Conservation (phyloP, 1,140 invertebrate genomes). For the Matsumurasca onukii region DNA sequence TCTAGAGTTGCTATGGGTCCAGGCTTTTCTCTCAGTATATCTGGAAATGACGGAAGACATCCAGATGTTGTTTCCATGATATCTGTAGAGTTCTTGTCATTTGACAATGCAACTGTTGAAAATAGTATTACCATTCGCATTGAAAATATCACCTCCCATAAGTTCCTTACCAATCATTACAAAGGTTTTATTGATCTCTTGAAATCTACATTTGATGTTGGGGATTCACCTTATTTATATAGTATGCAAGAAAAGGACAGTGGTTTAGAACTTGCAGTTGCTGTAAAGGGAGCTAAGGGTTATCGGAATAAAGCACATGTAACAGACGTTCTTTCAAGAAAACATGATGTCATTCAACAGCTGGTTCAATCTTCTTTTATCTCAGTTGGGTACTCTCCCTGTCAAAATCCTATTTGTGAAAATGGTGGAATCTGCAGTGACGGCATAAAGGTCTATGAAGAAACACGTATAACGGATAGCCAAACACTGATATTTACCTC, state of each 20-base stretch:
- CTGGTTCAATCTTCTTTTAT: conserved; percentile 59
- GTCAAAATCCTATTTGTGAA: conserved; percentile 65
- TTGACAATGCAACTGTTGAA: conserved; percentile 78
- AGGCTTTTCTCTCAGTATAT: conserved; percentile 73
- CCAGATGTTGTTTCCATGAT: conserved; percentile 80
- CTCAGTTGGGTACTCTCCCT: conserved; percentile 71
- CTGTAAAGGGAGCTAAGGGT: conserved; percentile 54
- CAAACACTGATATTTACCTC: conserved; percentile 76
- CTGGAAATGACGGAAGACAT: conserved; percentile 87
- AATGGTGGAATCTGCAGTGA: conserved; percentile 77
- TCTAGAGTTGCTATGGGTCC: conserved; percentile 61
- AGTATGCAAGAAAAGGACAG: conserved; percentile 67
- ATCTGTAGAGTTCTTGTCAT: conserved; percentile 75
- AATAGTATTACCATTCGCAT: conserved; percentile 79
- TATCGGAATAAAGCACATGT: conserved; percentile 63
- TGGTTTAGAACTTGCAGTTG: conserved; percentile 69
- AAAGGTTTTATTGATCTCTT: conserved; percentile 69
- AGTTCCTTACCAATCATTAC: conserved; percentile 76
- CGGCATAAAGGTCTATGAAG: conserved; percentile 65
- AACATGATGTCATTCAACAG: conserved; percentile 61
- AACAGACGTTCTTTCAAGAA: conserved; percentile 60
- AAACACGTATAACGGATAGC: conserved; percentile 72
- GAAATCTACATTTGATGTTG: conserved; percentile 60
- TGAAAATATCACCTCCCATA: conserved; percentile 65
- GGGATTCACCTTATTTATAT: conserved; percentile 67